Base-by-base conservation (phyloP, 2,797 vertebrate species). In the Argyrosomus regius region DNA sequence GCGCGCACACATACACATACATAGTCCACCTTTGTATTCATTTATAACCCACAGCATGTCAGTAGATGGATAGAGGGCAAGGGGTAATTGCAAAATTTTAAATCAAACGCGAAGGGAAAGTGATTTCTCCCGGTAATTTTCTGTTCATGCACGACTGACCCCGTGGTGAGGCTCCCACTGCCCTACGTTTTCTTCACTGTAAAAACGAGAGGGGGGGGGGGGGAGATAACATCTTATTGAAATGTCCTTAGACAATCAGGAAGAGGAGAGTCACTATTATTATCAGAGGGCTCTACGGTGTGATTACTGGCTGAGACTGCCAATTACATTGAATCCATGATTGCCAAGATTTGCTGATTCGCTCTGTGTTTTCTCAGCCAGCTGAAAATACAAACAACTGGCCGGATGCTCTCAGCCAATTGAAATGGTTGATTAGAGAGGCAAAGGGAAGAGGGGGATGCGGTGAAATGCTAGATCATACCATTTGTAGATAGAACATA, bases 301-400 rank as follows among this genome's bases (percentile, higher is more conserved):
- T 91, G 81, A 90, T 92, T 93, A 91, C 87, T 56, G 65, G 10
- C 81, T 73, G 72, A 87, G 83, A 54, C 82, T 70, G 82, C 80
- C 88, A 89, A 86, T 91, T 92, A 89, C 86, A 81, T 3, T 81
- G 72, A 88, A 84, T 85, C 57, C 73, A 66, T 75, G 83, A 87
- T 89, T 88, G 86, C 80, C 16, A 39, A 66, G 84, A 89, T 85
- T 82, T n/a, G 71, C 26, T 73, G 84, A 81, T 83, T 87, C 80
- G 59, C 80, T 85, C 75, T 59, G 82, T 80, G 68, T 77, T 79
- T 87, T 75, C 70, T 76, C 75, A 81, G 85, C 63, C 76, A 72
- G 75, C 76, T 72, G 84, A 84, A 80, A 84, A 86, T 77, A 85
- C 69, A 85, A 83, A 87, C 78, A 75, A 84, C 52, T 72, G 85